phyloP scores from a whole-genome alignment of 2,797 vertebrate species.

The Coendou prehensilis region DNA sequence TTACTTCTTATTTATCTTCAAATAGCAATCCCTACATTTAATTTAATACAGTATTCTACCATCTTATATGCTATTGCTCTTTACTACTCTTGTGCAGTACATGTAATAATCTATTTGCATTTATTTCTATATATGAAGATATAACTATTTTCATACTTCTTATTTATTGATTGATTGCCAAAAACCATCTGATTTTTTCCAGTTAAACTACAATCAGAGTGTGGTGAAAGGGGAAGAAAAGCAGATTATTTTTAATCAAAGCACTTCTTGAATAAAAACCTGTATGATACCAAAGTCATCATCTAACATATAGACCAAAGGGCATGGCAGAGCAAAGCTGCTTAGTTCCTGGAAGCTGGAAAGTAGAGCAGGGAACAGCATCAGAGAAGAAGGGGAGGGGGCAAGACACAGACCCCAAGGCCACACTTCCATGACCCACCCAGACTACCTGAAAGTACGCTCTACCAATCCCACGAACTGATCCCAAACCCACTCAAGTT shows the following conservation, averaged over 20 bases:
- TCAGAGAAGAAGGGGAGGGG: neutral
- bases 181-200: constrained; percentile 27
- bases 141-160: constrained; percentile 2
- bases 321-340: neutral
- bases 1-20: constrained; percentile 30
- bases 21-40: neutral
- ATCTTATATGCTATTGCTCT: neutral
- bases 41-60: neutral
- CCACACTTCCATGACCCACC: neutral
- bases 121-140: constrained; percentile 48
- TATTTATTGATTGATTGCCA: neutral
- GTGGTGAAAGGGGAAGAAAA: neutral
- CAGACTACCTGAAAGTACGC: neutral
- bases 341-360: neutral
- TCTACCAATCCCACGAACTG: neutral
- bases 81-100: neutral
- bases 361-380: neutral
- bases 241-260: neutral
- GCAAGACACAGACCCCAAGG: neutral
- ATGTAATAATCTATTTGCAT: neutral
- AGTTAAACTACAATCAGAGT: constrained; percentile 42
- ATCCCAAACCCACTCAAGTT: neutral
- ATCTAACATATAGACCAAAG: constrained; percentile 27
- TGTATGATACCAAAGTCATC: neutral
- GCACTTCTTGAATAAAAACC: constrained; percentile 12